Percentiles rank a stretch among this genome's conserved stretches.
These are phyloP conservation scores for Semaprochilodus insignis DNA, from an alignment of 2,797 vertebrate species.

Conservation along the genomic window DNA sequence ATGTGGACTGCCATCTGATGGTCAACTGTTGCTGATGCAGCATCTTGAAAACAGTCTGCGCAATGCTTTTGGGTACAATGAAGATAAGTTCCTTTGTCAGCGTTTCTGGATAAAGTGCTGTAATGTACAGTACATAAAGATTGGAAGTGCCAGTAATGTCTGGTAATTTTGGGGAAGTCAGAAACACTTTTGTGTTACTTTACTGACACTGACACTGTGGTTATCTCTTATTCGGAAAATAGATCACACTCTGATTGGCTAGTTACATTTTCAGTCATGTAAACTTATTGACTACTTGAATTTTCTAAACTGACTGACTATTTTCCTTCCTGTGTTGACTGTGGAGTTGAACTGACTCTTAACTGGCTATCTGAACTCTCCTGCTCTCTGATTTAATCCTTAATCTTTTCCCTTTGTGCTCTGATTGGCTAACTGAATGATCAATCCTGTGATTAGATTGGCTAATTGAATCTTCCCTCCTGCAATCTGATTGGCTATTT, in stretches of 20 bases:
- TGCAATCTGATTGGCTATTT: too few relatives aligned
- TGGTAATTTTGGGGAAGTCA: neutral
- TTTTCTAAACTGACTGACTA: neutral
- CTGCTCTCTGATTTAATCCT: too few relatives aligned
- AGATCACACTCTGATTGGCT: neutral
- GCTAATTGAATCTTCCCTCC: too few relatives aligned
- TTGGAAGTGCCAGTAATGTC: neutral
- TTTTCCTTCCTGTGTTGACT: too few relatives aligned
- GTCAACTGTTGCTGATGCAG: slow-evolving; percentile 73
- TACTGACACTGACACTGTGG: slow-evolving; percentile 3
- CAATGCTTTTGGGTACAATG: neutral
- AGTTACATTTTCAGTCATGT: neutral
- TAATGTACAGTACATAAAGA: neutral
- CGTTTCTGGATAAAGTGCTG: neutral
- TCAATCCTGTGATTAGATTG: too few relatives aligned
- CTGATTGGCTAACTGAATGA: too few relatives aligned
- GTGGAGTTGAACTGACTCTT: too few relatives aligned
- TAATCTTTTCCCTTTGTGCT: too few relatives aligned
- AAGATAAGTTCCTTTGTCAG: neutral
- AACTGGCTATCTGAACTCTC: too few relatives aligned
- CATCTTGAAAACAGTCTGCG: neutral
- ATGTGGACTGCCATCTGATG: slow-evolving; percentile 76
- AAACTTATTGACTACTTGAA: neutral
- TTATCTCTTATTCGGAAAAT: slow-evolving; percentile 13
- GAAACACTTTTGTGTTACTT: neutral